Conservation (phyloP, 1,140 invertebrate genomes). For the Physella acuta region DNA sequence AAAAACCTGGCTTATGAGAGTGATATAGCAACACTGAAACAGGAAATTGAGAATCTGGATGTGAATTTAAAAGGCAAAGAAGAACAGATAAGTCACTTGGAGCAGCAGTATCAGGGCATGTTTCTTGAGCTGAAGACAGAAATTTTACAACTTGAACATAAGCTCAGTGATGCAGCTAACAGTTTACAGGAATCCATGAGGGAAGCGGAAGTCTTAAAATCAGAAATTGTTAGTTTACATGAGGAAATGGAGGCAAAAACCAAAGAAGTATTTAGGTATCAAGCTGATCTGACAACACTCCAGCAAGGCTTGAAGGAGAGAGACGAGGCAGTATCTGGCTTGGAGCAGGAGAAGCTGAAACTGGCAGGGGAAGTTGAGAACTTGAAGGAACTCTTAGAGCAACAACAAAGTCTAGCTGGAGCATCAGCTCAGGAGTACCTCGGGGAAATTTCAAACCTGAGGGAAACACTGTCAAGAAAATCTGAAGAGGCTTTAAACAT, state of each 20-base stretch:
- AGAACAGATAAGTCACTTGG: neutral
- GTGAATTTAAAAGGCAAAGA: neutral
- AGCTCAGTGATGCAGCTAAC: neutral
- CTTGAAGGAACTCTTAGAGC: neutral
- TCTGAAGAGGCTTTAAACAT: neutral
- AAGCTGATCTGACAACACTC: neutral
- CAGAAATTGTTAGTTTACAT: neutral
- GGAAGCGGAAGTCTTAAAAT: conserved; percentile 2
- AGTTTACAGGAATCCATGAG: neutral
- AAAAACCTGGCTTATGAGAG: neutral
- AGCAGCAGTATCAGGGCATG: conserved; percentile 7
- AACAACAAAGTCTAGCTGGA: neutral
- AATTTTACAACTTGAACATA: neutral
- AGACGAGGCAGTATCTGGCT: neutral
- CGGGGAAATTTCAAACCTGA: conserved; percentile 5
- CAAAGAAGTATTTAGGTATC: neutral
- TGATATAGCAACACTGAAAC: neutral
- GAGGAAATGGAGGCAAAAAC: conserved; percentile 16
- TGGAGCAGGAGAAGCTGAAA: conserved; percentile 10
- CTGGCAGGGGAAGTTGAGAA: neutral
- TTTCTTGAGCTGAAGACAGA: conserved; percentile 17
- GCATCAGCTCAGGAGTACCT: neutral
- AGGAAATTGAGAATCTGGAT: neutral
- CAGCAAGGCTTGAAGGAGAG: conserved; percentile 5
- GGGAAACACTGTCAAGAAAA: conserved; percentile 8